Evolutionary conservation across 1,140 invertebrate species (phyloP).

Genomic region (Chrysopa pallens): DNA sequence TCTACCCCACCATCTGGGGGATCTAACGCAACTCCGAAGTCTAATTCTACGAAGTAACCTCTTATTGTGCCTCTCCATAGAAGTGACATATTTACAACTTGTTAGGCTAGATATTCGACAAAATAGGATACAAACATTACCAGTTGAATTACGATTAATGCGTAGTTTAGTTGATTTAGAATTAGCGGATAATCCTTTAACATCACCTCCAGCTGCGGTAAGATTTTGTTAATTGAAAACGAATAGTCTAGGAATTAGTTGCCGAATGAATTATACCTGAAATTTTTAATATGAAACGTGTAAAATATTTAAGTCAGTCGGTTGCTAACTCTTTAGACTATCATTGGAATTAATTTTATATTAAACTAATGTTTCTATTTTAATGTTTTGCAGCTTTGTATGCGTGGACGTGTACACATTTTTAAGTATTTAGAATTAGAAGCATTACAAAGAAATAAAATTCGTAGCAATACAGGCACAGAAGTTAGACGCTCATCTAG

Average conservation of each 20-base stretch:
- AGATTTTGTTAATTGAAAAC: conserved; percentile 21
- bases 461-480: conserved; percentile 18
- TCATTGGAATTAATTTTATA: neutral
- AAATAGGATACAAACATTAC: conserved; percentile 72
- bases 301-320: too few species aligned
- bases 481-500: conserved; percentile 15
- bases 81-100: conserved; percentile 72
- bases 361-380: neutral
- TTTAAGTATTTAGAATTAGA: conserved; percentile 87
- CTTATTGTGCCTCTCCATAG: conserved; percentile 72
- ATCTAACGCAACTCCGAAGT: conserved; percentile 51
- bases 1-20: conserved; percentile 69
- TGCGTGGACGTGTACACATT: conserved; percentile 78
- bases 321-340: too few species aligned
- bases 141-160: conserved; percentile 72
- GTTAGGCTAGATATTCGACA: conserved; percentile 71
- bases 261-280: too few species aligned
- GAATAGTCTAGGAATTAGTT: neutral
- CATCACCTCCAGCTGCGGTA: conserved; percentile 79
- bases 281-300: too few species aligned
- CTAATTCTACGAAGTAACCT: conserved; percentile 73
- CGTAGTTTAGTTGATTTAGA: conserved; percentile 57
- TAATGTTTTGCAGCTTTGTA: conserved; percentile 52
- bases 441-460: conserved; percentile 44
- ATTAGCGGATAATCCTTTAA: conserved; percentile 74